A percentile compares a stretch with the other conserved stretches of the same genome.
These are phyloP conservation scores for Bothrops jararaca DNA, from an alignment of 2,113 vertebrate species.

Conservation along the genomic window DNA sequence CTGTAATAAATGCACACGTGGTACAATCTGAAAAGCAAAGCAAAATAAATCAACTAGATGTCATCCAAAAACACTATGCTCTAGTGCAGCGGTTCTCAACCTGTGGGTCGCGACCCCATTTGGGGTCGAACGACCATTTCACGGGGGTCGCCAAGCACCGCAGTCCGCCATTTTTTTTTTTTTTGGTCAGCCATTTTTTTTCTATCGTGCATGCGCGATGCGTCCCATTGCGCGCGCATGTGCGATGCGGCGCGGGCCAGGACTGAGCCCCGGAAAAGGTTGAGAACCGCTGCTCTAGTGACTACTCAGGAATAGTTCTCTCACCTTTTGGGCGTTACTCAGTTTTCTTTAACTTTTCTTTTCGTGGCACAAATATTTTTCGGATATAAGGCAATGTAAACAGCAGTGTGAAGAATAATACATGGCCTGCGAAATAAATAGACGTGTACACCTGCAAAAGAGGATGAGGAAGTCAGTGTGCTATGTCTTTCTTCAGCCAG, in stretches of 20 bases:
- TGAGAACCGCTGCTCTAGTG: fast-evolving
- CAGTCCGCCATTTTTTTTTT: no score
- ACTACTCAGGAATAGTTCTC: neutral
- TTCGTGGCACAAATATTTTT: conserved; percentile 84
- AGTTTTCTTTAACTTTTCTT: conserved; percentile 76
- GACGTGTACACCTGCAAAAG: conserved; percentile 86
- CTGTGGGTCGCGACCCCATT: no score
- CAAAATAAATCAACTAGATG: neutral
- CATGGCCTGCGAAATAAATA: conserved; percentile 88
- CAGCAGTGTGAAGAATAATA: conserved; percentile 80
- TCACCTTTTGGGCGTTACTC: conserved; percentile 69
- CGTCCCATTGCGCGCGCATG: no score
- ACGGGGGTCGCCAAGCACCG: no score
- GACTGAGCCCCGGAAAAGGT: no score
- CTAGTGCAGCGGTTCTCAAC: no score
- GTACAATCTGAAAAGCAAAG: conserved; percentile 62
- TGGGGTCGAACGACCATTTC: no score
- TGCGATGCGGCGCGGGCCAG: no score
- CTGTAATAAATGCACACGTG: conserved; percentile 60
- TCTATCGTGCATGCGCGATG: no score
- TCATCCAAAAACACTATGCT: fast-evolving
- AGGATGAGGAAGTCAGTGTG: neutral
- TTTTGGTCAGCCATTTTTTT: no score
- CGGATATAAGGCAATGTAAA: conserved; percentile 82
- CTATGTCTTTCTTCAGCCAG: no score